phyloP scores from a whole-genome alignment of 2,797 vertebrate genomes.

The Lagorchestes hirsutus region DNA sequence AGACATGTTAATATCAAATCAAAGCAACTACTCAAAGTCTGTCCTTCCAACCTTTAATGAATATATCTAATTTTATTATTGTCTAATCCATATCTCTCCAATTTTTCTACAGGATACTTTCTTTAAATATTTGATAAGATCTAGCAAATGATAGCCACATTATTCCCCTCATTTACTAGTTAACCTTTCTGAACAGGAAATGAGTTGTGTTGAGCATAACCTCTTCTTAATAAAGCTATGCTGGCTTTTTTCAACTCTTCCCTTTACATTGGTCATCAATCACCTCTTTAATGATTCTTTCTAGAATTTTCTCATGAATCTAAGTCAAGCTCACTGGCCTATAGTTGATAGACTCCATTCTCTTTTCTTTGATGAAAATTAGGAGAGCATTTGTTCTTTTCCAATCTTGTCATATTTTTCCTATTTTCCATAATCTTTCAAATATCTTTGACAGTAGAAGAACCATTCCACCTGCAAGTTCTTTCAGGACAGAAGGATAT shows the following conservation, averaged over 20 bases:
- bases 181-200: neutral
- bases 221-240: neutral
- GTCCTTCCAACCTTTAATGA: neutral
- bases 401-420: neutral
- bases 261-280: neutral
- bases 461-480: neutral
- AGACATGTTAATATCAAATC: neutral
- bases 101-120: neutral
- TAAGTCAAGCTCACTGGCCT: neutral
- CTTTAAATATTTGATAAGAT: neutral
- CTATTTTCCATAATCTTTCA: neutral
- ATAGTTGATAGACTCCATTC: neutral
- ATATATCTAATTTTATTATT: neutral
- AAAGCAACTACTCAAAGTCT: neutral
- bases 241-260: neutral
- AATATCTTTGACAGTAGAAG: neutral
- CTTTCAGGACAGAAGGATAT: neutral
- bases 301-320: neutral
- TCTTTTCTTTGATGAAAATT: neutral
- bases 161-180: too few relatives aligned
- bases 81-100: neutral
- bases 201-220: neutral
- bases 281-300: neutral
- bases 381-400: neutral
- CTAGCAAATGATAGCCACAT: neutral